phyloP scores from a whole-genome alignment of 1,140 invertebrate genomes.

The Drosophila burlai region DNA sequence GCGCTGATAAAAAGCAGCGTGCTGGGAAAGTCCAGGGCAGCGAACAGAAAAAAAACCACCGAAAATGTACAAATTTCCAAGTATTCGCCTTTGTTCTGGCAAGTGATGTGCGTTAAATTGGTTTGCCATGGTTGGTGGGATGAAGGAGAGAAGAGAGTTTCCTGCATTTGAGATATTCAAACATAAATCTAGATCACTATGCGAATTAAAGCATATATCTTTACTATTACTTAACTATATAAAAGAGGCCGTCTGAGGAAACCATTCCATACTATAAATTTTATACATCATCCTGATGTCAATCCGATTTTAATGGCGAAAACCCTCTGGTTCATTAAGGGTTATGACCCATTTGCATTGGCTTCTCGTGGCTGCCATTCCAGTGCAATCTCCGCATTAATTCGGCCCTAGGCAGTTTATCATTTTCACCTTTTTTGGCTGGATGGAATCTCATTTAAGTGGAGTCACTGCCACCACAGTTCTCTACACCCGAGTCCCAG shows the following conservation, averaged over 20 bases:
- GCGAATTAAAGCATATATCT: too few species aligned
- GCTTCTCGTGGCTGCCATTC: slow-evolving; percentile 16
- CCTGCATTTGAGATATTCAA: not conserved
- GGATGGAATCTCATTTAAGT: slow-evolving; percentile 44
- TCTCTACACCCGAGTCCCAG: not conserved
- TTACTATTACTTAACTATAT: too few species aligned
- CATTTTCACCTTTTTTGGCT: slow-evolving; percentile 52
- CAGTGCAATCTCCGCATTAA: slow-evolving; percentile 55
- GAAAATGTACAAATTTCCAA: slow-evolving; percentile 19
- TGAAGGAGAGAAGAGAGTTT: not conserved
- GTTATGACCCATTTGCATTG: slow-evolving; percentile 35
- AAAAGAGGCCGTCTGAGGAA: too few species aligned
- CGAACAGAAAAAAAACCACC: not conserved
- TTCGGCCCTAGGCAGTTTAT: slow-evolving; percentile 53
- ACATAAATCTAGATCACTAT: not conserved
- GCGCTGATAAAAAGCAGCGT: slow-evolving; percentile 63
- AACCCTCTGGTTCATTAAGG: slow-evolving; percentile 13
- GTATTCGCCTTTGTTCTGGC: slow-evolving; percentile 38
- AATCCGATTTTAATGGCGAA: slow-evolving; percentile 1
- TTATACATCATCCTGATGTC: not conserved
- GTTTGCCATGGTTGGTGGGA: not conserved
- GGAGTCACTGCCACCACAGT: slow-evolving; percentile 26
- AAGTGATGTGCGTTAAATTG: slow-evolving; percentile 65
- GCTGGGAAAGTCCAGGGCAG: slow-evolving; percentile 32
- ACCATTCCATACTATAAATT: not conserved